Conservation (phyloP, 2,113 vertebrate genomes). For the Sula dactylatra region DNA sequence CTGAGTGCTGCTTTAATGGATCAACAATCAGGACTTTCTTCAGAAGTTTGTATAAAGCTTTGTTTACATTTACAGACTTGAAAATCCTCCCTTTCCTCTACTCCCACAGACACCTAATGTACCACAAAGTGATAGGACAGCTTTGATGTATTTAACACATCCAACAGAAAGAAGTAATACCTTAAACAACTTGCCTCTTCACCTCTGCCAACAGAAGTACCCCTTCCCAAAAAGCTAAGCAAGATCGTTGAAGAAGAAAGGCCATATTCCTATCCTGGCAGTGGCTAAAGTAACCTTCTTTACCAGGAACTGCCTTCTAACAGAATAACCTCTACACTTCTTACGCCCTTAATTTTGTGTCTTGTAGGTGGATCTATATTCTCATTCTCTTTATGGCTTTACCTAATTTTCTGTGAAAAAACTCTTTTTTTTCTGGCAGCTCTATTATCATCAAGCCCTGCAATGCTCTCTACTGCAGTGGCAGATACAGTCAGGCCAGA, state of each 20-base stretch:
- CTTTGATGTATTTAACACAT: conserved; percentile 30
- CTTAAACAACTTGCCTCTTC: neutral
- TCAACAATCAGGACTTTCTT: conserved; percentile 13
- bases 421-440: neutral
- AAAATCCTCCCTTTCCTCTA: conserved; percentile 56
- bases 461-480: neutral
- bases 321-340: neutral
- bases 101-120: conserved; percentile 2
- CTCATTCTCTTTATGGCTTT: neutral
- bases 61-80: conserved; percentile 47
- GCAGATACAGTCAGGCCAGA: neutral
- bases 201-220: neutral
- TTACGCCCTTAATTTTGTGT: neutral
- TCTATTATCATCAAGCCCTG: neutral
- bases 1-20: neutral
- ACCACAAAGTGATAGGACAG: neutral
- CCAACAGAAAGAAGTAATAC: neutral
- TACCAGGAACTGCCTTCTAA: neutral
- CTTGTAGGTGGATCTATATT: neutral
- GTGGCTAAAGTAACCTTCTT: neutral
- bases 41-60: conserved; percentile 5
- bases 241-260: neutral
- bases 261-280: neutral
- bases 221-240: neutral
- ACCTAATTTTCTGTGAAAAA: neutral